Conservation (phyloP, 1,140 invertebrate genomes). For the Aethina tumida region DNA sequence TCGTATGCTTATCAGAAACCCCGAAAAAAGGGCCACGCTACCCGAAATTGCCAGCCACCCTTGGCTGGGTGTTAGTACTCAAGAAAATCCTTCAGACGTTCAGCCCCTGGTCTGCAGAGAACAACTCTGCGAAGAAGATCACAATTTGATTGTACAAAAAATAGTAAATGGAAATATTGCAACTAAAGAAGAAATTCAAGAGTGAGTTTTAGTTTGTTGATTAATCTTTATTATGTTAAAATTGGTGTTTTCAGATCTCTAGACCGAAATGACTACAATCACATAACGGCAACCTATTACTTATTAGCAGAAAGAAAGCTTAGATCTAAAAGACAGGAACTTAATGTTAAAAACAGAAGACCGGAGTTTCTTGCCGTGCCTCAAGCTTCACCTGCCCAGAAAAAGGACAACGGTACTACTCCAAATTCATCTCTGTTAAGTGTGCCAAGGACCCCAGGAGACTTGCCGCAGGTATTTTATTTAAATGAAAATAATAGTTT, state of each 20-base stretch:
- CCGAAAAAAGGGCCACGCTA: conserved; percentile 78
- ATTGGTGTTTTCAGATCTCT: conserved; percentile 57
- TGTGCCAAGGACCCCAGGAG: conserved; percentile 48
- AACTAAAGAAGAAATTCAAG: conserved; percentile 84
- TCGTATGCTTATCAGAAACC: conserved; percentile 87
- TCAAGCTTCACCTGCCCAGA: conserved; percentile 30
- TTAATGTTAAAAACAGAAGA: conserved; percentile 37
- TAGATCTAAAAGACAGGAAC: conserved; percentile 57
- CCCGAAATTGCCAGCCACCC: conserved; percentile 80
- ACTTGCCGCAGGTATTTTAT: conserved; percentile 47
- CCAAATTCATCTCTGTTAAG: conserved; percentile 39
- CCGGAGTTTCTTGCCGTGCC: conserved; percentile 34
- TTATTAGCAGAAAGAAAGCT: conserved; percentile 89
- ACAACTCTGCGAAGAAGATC: conserved; percentile 85
- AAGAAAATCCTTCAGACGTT: conserved; percentile 40
- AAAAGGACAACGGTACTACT: conserved; percentile 35
- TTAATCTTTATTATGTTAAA: not conserved
- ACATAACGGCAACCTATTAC: conserved; percentile 98
- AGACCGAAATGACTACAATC: conserved; percentile 94
- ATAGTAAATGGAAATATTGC: conserved; percentile 95
- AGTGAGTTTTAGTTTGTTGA: conserved; percentile 47
- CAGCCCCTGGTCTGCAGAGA: conserved; percentile 73
- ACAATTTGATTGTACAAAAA: conserved; percentile 84
- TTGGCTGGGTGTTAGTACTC: conserved; percentile 62
- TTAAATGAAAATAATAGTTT: conserved; percentile 1